Evolutionary conservation across 37 sponge, comb jelly and placozoan species (phyloP).

Genomic region (Crambe crambe): DNA sequence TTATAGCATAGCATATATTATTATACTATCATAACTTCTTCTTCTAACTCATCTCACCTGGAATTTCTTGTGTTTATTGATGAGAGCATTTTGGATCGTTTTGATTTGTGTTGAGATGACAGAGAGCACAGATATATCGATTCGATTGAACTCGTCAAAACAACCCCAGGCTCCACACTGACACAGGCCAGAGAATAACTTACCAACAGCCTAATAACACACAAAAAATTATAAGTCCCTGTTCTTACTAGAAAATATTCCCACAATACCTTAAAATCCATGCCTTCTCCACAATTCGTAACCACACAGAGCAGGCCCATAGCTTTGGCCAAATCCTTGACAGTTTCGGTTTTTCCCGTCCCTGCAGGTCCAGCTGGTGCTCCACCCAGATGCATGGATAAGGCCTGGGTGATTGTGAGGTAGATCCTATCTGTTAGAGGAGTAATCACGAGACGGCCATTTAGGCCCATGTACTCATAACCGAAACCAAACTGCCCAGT

Average conservation of each 20-base stretch:
- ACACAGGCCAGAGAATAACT: constrained; percentile 97
- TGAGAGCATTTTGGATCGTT: constrained; percentile 97
- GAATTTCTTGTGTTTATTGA: constrained; percentile 90
- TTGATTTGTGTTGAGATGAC: constrained; percentile 99
- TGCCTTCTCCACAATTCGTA: constrained; percentile 99
- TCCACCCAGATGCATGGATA: constrained; percentile 96
- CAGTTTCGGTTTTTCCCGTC: constrained; percentile 99
- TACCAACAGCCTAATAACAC: constrained; percentile 87
- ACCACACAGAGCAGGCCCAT: constrained; percentile 98
- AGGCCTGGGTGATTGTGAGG: constrained; percentile 96
- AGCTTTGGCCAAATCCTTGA: constrained; percentile 98
- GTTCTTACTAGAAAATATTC: not conserved
- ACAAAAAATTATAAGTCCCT: not conserved
- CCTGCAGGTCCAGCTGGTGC: constrained; percentile 99
- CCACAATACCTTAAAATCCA: constrained; percentile 91
- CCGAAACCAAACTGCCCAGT: constrained; percentile 97
- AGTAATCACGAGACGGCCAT: constrained; percentile 94
- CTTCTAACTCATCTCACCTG: constrained; percentile 50
- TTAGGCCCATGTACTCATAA: constrained; percentile 99
- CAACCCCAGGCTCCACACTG: constrained; percentile 99
- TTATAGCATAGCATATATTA: not conserved
- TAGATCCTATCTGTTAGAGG: constrained; percentile 98
- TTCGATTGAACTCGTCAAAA: constrained; percentile 99
- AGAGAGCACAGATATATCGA: constrained; percentile 96
- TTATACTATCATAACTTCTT: not conserved